Conservation (phyloP, 2,113 vertebrate genomes). For the Prionailurus viverrinus region DNA sequence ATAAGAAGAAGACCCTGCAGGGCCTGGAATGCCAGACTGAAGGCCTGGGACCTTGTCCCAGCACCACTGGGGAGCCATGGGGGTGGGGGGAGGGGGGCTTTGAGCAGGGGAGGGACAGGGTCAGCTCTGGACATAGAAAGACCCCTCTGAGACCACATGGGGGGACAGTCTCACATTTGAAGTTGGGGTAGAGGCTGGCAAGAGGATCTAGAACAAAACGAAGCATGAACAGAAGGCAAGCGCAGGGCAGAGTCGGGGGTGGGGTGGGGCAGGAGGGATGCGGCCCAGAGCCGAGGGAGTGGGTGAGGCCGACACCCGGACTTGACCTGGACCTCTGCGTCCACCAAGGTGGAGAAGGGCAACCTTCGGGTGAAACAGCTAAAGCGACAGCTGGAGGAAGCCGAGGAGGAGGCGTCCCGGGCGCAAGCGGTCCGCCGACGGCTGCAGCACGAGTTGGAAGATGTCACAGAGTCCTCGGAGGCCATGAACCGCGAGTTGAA, state of each 20-base stretch:
- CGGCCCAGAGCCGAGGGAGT: not conserved
- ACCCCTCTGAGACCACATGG: not conserved
- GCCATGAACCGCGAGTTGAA: constrained; percentile 93
- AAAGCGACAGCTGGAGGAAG: constrained; percentile 94
- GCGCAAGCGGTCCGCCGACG: constrained; percentile 91
- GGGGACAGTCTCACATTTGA: not conserved
- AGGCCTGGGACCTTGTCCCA: not conserved
- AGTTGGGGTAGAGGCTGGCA: not conserved
- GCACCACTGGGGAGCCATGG: not conserved
- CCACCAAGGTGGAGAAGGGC: constrained; percentile 89
- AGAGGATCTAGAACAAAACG: not conserved
- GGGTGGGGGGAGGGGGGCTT: not conserved
- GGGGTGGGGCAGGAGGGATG: too few species aligned
- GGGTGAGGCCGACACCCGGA: not conserved
- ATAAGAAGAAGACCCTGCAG: not conserved
- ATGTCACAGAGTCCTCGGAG: constrained; percentile 89
- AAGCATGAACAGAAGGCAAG: not conserved
- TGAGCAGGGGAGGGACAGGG: not conserved
- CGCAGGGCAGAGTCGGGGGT: not conserved
- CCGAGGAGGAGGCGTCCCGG: constrained; percentile 92
- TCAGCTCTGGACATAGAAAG: not conserved
- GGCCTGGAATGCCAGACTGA: not conserved
- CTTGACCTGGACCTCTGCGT: rapidly evolving
- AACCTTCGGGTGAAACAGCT: constrained; percentile 91
- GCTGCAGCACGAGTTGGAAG: constrained; percentile 93